Base-by-base conservation (phyloP, 2,888 invertebrate species). In the Sinhomidia bicolor region DNA sequence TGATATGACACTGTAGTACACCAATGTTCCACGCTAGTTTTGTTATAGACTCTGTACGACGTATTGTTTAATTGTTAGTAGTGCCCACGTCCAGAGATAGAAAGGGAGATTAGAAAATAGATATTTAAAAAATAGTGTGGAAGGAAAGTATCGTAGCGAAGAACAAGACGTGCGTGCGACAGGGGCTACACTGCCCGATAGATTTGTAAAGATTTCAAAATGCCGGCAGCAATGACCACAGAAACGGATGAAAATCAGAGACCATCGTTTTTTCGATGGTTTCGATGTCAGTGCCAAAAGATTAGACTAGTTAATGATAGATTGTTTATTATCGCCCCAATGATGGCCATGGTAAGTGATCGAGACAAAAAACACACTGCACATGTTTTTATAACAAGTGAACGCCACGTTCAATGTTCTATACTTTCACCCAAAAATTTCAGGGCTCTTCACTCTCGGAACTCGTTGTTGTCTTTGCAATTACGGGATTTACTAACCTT, bases 401-500 rank as follows among this genome's bases (percentile, higher is more conserved):
- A 36, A 41, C 12, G 20, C 23, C 1, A 3, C 6, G 9, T 65
- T 51, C 54, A 12, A 5, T 10, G 7, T n/a, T 5, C 1, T 0
- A n/a, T 12, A 47, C 26, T 65, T 47, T 44, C 32, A 29, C 0
- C 65, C 74, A n/a, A 44, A 51, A 26, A 74, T 32, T 84, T 14
- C 47, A 90, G 90, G 90, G 90, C 32, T 90, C 90, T 7, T 90
- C 88, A 10, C 78, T 90, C 57, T 85, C 88, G 47, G 90, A 90
- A 85, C 44, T 90, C 81, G 88, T 90, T 12, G 88, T 90, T 54
- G 88, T 90, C 51, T 90, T 90, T 82, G 20, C 85, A 47, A 85
- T 88, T 82, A 90, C 90, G 62, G 90, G 90, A 78, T 90, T 90
- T 71, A 85, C 88, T 76, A 89, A 85, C 89, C 80, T 85, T 80